phyloP scores from a whole-genome alignment of 2,113 vertebrate genomes.

The Octodon degus region DNA sequence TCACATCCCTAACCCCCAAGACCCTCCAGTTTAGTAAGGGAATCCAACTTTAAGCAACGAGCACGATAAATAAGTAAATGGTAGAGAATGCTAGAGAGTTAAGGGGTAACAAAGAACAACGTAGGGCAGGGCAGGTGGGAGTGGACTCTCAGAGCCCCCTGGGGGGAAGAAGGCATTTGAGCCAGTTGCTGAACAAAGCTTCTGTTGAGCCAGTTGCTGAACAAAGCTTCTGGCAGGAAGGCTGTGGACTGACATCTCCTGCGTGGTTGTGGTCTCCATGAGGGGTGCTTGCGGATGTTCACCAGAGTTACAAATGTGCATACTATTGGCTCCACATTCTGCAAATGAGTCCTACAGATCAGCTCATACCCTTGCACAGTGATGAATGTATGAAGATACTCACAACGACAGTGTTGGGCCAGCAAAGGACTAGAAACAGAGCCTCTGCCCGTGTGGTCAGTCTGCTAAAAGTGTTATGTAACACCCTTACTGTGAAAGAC shows the following conservation, averaged over 20 bases:
- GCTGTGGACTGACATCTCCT: not conserved
- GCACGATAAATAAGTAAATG: not conserved
- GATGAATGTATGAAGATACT: not conserved
- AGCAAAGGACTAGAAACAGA: not conserved
- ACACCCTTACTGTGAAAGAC: not conserved
- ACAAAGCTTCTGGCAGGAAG: not conserved
- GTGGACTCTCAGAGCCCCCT: not conserved
- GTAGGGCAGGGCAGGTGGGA: not conserved
- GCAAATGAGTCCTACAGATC: not conserved
- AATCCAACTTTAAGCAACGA: not conserved
- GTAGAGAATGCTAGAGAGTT: not conserved
- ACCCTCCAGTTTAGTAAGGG: not conserved
- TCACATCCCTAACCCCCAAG: not conserved
- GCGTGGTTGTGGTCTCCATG: rapidly evolving
- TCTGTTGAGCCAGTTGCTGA: too few relatives aligned
- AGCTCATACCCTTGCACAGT: not conserved
- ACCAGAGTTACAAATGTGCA: not conserved
- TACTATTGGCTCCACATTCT: not conserved
- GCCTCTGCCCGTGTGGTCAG: not conserved
- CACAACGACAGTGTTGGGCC: not conserved
- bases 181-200: not conserved
- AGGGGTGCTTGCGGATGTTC: not conserved
- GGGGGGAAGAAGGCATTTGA: not conserved
- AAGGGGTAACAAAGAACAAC: not conserved
- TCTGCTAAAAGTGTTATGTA: not conserved